Conservation (phyloP, 2,113 vertebrate genomes). For the Zosterops lateralis region DNA sequence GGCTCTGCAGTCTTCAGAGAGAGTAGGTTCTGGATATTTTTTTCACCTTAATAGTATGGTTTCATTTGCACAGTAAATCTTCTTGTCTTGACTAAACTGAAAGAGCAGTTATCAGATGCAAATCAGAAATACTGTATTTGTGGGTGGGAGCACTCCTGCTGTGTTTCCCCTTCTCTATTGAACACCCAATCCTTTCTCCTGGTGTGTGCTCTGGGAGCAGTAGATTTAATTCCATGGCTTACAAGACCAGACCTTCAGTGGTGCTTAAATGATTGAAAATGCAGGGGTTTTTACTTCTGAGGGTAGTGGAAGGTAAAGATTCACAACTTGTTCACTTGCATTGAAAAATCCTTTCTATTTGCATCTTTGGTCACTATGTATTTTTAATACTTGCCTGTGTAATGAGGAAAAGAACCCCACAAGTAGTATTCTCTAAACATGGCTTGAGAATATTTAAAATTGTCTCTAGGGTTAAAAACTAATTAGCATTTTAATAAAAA, state of each 20-base stretch:
- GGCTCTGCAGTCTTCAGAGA: slow-evolving; percentile 5
- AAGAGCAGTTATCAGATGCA: neutral
- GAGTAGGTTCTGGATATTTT: slow-evolving; percentile 14
- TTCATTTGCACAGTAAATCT: neutral
- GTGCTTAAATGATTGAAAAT: neutral
- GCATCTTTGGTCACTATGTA: neutral
- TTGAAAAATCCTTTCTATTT: neutral
- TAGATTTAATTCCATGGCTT: neutral
- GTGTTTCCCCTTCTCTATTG: neutral
- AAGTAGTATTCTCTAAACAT: neutral
- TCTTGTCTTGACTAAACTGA: neutral
- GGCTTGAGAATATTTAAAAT: neutral
- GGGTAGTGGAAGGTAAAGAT: neutral
- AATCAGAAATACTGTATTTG: neutral
- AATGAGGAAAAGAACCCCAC: accelerated
- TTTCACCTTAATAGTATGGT: neutral
- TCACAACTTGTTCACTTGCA: neutral
- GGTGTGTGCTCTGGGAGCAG: neutral
- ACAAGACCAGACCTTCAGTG: neutral
- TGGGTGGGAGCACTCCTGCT: neutral
- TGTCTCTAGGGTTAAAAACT: neutral
- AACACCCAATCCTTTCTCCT: neutral
- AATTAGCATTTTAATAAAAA: neutral
- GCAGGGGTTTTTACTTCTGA: neutral
- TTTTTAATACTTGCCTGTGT: neutral